Percentiles rank a stretch among this genome's conserved stretches.
These are phyloP conservation scores for Drosophila dunni DNA, from an alignment of 1,140 invertebrate genomes.

Conservation along the genomic window DNA sequence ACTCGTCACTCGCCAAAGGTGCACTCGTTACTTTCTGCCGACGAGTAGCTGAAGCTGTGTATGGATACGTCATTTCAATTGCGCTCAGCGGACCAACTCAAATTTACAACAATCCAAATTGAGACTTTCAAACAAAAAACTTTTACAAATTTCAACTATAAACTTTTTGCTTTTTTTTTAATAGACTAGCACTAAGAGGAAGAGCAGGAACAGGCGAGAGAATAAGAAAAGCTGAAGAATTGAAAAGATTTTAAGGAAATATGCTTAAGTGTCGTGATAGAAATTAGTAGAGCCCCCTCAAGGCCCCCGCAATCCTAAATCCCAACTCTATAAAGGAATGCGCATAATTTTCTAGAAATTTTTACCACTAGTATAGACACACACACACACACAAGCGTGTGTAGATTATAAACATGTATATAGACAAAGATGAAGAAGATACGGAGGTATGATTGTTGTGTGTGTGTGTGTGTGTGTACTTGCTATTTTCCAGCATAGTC, in stretches of 20 bases:
- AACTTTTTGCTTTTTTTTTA: constrained; percentile 19
- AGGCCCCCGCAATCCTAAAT: background rate
- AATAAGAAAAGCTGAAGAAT: constrained; percentile 4
- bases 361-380: constrained; percentile 49
- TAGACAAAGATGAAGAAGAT: constrained; percentile 29
- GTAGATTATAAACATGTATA: constrained; percentile 34
- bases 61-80: background rate
- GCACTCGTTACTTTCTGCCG: constrained; percentile 2
- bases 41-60: background rate
- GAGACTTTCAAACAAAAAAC: constrained; percentile 63
- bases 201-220: background rate
- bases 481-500: constrained; percentile 44
- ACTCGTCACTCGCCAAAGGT: background rate
- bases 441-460: constrained; percentile 36
- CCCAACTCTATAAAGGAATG: constrained; percentile 23
- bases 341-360: constrained; percentile 73
- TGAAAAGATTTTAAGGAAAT: constrained; percentile 20
- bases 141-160: constrained; percentile 29
- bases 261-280: constrained; percentile 49
- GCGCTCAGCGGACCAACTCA: constrained; percentile 23
- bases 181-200: constrained; percentile 15
- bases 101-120: constrained; percentile 73
- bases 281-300: constrained; percentile 19
- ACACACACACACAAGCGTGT: constrained; percentile 8
- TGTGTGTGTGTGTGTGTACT: constrained; percentile 9